Evolutionary conservation across 2,888 invertebrate species (phyloP).

Genomic region (Cancer borealis): DNA sequence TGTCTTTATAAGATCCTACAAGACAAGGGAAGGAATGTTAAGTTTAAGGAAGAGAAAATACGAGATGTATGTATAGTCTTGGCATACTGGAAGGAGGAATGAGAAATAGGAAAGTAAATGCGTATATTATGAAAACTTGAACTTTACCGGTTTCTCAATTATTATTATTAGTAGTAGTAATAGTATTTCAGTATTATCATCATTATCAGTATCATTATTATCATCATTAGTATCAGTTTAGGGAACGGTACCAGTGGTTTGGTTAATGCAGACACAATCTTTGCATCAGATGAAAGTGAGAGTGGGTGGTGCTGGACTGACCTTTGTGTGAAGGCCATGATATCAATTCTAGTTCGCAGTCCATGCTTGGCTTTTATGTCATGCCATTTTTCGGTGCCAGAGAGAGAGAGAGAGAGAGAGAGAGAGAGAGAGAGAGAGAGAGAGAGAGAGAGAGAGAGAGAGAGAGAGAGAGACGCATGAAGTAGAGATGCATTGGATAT

Average conservation of each 20-base stretch:
- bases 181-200: background rate
- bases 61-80: background rate
- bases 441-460: background rate
- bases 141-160: background rate
- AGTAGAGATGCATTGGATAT: no score
- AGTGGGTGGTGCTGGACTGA: background rate
- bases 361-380: background rate
- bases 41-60: background rate
- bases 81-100: background rate
- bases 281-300: conserved; percentile 1
- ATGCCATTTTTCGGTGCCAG: background rate
- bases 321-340: background rate
- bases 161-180: background rate
- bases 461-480: background rate
- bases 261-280: background rate
- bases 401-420: conserved; percentile 26
- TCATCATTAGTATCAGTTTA: no score
- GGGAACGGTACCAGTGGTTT: background rate
- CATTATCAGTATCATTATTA: background rate
- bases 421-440: background rate
- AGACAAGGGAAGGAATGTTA: background rate
- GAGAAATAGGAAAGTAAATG: background rate
- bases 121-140: background rate
- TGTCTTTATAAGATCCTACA: no score
- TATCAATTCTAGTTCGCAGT: background rate